Percentiles rank a stretch among this genome's conserved stretches.
These are phyloP conservation scores for Chaetophractus vellerosus DNA, from an alignment of 2,797 vertebrate species.

Conservation along the genomic window DNA sequence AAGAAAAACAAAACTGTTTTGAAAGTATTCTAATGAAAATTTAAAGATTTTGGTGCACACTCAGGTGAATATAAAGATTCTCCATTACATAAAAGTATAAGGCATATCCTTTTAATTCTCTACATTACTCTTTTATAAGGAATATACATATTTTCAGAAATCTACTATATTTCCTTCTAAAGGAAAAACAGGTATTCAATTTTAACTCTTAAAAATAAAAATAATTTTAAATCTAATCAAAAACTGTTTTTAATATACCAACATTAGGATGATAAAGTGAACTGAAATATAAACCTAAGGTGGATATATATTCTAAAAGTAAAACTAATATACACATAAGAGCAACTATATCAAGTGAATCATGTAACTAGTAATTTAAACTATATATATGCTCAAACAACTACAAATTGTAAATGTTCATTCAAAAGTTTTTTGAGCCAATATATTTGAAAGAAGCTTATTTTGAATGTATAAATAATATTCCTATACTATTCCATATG, in stretches of 20 bases:
- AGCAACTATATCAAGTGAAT: conserved; percentile 18
- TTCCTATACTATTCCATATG: background rate
- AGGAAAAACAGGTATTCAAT: conserved; percentile 15
- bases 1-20: background rate
- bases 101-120: conserved; percentile 21
- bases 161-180: background rate
- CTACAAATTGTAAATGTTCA: conserved; percentile 22
- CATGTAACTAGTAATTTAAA: background rate
- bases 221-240: conserved; percentile 29
- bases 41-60: background rate
- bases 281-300: conserved; percentile 37
- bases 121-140: conserved; percentile 12
- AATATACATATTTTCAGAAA: background rate
- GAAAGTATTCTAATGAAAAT: background rate
- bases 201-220: conserved; percentile 70
- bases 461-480: conserved; percentile 57
- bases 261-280: background rate
- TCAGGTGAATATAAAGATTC: background rate
- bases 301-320: background rate
- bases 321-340: conserved; percentile 24
- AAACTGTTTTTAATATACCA: background rate
- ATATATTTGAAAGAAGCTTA: conserved; percentile 32
- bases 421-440: background rate
- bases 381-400: background rate
- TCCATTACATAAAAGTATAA: background rate